Percentiles rank a stretch among this genome's conserved stretches.
Evolutionary conservation across 2,888 invertebrate genomes (phyloP).

Genomic region (Oscheius sp.): DNA sequence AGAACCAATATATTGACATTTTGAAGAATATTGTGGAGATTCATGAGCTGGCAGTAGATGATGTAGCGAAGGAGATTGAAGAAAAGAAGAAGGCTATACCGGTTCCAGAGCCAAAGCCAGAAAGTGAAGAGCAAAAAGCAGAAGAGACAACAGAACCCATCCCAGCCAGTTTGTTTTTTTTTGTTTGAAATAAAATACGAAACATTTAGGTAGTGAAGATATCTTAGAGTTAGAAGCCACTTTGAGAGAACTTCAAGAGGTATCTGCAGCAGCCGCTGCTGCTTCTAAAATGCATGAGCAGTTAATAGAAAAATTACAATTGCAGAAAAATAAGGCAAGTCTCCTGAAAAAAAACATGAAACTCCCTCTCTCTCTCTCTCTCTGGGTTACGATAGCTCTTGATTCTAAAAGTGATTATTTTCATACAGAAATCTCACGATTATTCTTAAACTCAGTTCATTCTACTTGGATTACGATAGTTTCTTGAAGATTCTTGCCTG

Average conservation of each 20-base stretch:
- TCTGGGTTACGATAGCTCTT: no score
- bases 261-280: conserved; percentile 44
- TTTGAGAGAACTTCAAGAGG: conserved; percentile 43
- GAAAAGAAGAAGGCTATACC: conserved; percentile 1
- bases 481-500: no score
- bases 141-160: conserved; percentile 4
- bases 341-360: background rate
- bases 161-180: background rate
- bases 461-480: no score
- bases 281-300: conserved; percentile 54
- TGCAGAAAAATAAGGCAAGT: conserved; percentile 52
- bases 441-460: no score
- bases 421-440: no score
- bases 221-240: conserved; percentile 41
- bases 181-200: no score
- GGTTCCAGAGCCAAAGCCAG: background rate
- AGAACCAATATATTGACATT: conserved; percentile 60
- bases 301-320: conserved; percentile 45
- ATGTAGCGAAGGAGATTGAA: conserved; percentile 49
- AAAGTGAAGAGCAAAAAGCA: conserved; percentile 27
- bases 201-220: conserved; percentile 25
- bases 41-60: conserved; percentile 52
- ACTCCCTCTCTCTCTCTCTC: no score
- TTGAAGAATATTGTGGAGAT: conserved; percentile 56
- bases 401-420: no score